A percentile compares a stretch with the other conserved stretches of the same genome.
Evolutionary conservation across 2,888 invertebrate genomes (phyloP).

Genomic region (Drosophila mayaguana): DNA sequence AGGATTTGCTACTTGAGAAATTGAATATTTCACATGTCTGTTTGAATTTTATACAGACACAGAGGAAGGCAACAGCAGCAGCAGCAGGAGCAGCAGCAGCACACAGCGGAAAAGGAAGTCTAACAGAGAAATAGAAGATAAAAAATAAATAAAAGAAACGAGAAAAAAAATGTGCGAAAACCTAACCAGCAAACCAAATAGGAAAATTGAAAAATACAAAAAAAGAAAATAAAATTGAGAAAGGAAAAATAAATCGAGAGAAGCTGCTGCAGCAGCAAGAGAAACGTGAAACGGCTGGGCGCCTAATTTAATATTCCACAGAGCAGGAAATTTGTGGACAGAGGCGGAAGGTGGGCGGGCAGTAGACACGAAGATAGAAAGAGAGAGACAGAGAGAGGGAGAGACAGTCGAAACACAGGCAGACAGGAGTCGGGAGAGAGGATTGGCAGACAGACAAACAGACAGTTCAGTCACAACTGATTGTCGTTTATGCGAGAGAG

Average conservation of each 20-base stretch:
- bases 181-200: constrained; percentile 63
- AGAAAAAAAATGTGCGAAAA: constrained; percentile 37
- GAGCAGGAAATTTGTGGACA: constrained; percentile 70
- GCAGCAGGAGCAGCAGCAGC: constrained; percentile 27
- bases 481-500: constrained; percentile 54
- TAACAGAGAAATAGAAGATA: constrained; percentile 30
- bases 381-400: constrained; percentile 27
- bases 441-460: constrained; percentile 12
- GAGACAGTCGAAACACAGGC: constrained; percentile 28
- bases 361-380: constrained; percentile 17
- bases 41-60: constrained; percentile 67
- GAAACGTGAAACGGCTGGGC: constrained; percentile 51
- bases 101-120: constrained; percentile 55
- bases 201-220: constrained; percentile 66
- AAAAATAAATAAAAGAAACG: constrained; percentile 20
- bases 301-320: constrained; percentile 73
- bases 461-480: constrained; percentile 49
- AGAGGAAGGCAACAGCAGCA: constrained; percentile 35
- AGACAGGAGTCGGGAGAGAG: neutral
- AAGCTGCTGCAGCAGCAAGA: constrained; percentile 47
- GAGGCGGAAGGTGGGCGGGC: constrained; percentile 29
- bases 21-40: constrained; percentile 75
- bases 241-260: constrained; percentile 44
- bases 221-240: constrained; percentile 25
- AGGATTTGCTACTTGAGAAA: constrained; percentile 68